Base-by-base conservation (phyloP, 53 echinoderm and acorn worm genomes). In the Actinopyga echinites region DNA sequence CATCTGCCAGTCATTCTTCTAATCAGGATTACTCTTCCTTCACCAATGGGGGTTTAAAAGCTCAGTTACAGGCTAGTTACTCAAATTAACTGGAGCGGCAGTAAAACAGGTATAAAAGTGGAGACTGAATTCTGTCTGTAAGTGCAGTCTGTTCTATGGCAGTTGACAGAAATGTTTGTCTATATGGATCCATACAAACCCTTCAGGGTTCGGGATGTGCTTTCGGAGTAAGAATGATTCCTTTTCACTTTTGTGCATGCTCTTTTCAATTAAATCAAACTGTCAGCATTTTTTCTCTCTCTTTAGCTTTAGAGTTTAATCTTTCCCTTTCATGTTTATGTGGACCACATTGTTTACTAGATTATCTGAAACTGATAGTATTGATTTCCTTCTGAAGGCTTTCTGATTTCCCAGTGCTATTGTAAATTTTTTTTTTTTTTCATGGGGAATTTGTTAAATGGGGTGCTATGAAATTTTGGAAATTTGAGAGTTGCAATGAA, bases 141-240 rank as follows among this genome's bases (percentile, higher is more conserved):
- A 9, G 65, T 65, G 28, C 65, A 65, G 32, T 65, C 69, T 5
- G 11, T 43, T 20, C 26, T 21, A 44, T 69, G 69, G 21, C n/a
- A 69, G 40, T 69, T 40, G 69, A 69, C 40, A 42, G 69, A 69
- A 49, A 25, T 69, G 44, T 71, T 71, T 71, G 42, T 71, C 40
- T 25, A 71, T 71, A 77, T 77, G 77, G 77, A 77, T 77, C 54
- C 54, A 17, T 77, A 77, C 56, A 56, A 30, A 77, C 31, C 77
- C 31, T 77, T 77, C 21, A 54, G 77, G 77, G 54, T 77, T 55
- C 54, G 34, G 24, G 56, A 77, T 55, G 56, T 30, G 6, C 77
- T 77, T 28, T 53, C 77, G 30, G 77, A 77, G 77, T 77, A 77
- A 77, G 77, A 11, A 77, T 15, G 19, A 24, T 23, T 9, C 26